Evolutionary conservation across 2,113 vertebrate genomes (phyloP).

Genomic region (Mormyrus lacerda): DNA sequence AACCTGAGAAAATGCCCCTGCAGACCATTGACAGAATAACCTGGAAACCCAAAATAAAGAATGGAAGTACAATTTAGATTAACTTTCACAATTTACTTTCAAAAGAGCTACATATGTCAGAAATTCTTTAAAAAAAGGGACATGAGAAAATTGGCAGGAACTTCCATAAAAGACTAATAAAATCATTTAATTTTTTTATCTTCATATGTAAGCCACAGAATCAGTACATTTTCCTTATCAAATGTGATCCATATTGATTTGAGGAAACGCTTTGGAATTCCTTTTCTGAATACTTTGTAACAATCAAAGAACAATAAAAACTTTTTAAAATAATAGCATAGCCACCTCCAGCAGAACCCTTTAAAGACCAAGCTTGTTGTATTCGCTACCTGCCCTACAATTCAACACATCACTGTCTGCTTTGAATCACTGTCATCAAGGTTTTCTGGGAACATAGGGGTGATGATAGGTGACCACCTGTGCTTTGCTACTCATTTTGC

Average conservation of each 20-base stretch:
- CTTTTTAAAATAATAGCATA: background rate
- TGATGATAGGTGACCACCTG: background rate
- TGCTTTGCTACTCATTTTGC: too few relatives aligned
- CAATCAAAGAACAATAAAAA: background rate
- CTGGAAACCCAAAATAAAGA: background rate
- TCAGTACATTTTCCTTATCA: background rate
- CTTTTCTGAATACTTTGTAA: background rate
- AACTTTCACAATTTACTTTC: too few relatives aligned
- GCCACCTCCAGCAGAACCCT: background rate
- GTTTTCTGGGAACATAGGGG: background rate
- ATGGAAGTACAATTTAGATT: background rate
- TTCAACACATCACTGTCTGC: background rate
- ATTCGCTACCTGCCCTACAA: background rate
- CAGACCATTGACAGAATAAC: background rate
- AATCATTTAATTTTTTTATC: background rate
- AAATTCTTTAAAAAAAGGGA: background rate
- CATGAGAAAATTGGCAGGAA: background rate
- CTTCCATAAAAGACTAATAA: background rate
- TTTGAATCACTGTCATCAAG: background rate
- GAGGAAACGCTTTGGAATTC: background rate
- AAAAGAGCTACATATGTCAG: background rate
- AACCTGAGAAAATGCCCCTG: background rate
- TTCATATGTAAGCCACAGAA: background rate
- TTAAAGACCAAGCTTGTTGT: background rate
- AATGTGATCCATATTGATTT: background rate